Base-by-base conservation (phyloP, 2,888 invertebrate genomes). In the Lochmaea crataegi region DNA sequence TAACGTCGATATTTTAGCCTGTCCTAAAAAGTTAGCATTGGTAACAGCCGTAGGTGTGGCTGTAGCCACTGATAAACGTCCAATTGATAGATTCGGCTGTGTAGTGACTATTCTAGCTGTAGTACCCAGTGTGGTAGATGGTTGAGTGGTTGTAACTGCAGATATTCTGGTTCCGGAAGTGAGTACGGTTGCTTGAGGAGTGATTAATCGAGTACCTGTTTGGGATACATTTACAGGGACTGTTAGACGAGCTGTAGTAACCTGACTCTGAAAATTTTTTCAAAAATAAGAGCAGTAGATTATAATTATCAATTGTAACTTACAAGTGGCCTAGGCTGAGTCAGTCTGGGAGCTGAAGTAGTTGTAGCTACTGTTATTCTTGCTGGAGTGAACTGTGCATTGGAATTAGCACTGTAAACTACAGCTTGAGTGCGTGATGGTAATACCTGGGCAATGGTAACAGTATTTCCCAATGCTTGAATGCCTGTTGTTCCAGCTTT, bases 401-500 rank as follows among this genome's bases (percentile, higher is more conserved):
- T 81, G 11, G 85, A 82, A 75, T 82, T 85, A 26, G 83, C 76
- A 76, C 79, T 84, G 72, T 87, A 87, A 26, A 87, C 86, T 58
- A 87, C 84, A 53, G 86, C 84, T 80, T 87, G 87, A 16, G 86
- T 85, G 56, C 87, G 81, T 22, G 83, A 75, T n/a, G 87, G 87
- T 53, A 87, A 69, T 58, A 87, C 86, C 79, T 87, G 87, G 22
- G 85, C 85, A 42, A 85, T 80, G 14, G 86, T 85, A 14, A 87
- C 85, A 14, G 86, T 81, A 74, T 81, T 83, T n/a, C 83, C 84
- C 42, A 87, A 76, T 32, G 84, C 78, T 79, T 86, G 86, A 65
- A 86, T 83, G 61, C 82, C 83, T 7, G 84, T 77, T 22, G 85
- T 76, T 32, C 81, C 82, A 32, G 85, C 78, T 78, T 87, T 87